Base-by-base conservation (phyloP, 2,888 invertebrate genomes). In the Troglohyphantes excavatus region DNA sequence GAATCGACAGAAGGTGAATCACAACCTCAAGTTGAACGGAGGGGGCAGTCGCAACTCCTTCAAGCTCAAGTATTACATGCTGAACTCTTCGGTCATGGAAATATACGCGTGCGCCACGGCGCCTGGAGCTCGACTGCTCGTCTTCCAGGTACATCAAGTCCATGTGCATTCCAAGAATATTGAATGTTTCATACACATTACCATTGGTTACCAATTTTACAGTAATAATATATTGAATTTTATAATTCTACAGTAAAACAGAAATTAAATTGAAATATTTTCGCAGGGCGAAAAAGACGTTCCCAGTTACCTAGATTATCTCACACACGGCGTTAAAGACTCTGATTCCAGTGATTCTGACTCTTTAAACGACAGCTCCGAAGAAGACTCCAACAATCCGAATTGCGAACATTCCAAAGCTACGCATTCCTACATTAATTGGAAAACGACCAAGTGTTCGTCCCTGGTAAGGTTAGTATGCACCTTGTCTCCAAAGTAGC, bases 51-150 rank as follows among this genome's bases (percentile, higher is more conserved):
- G 61, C 21, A 82, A 89, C 19, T 70, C 59, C 17, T 19, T 81
- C 26, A 81, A 82, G 29, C 70, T 81, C 2, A 73, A 81, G 68
- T 90, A 90, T n/a, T 90, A 75, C 33, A 23, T 90, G n/a, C 63
- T 90, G 13, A 46, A 72, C 2, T 63, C 72, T 0, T 90, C 90
- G 2, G 75, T 81, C 6, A 53, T 86, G 0, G 90, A 85, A 39
- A 86, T 90, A 0, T 43, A 23, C 2, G 43, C 85, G 0, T 90
- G 90, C 27, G 53, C 90, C 21, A 68, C 78, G 0, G 13, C 23
- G 6, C 53, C 46, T 7, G 82, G 75, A 7, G 82, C 59, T 0
- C 17, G 33, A 13, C 21, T 89, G 9, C 59, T 89, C 0, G 67
- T 89, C 3, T 89, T 89, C 33, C 73, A 89, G 33, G 88, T 89